phyloP scores from a whole-genome alignment of 2,113 vertebrate genomes.

The Suricata suricatta region DNA sequence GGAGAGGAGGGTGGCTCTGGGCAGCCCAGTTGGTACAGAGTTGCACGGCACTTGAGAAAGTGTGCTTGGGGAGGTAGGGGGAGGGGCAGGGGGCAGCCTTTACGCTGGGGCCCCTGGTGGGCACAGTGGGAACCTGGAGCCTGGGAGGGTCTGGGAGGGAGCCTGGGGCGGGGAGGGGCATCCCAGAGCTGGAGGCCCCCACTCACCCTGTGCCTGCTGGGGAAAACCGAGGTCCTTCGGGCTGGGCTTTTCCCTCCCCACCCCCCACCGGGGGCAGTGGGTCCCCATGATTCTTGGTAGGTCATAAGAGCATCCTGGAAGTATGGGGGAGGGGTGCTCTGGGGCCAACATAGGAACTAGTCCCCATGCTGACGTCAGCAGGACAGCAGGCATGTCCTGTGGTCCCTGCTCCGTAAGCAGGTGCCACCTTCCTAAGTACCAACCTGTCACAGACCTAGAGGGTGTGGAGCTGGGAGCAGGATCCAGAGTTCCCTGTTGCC shows the following conservation, averaged over 20 bases:
- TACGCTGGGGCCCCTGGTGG: neutral
- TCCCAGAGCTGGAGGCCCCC: fast-evolving
- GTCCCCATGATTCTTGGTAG: neutral
- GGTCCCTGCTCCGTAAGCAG: neutral
- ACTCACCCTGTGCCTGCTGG: fast-evolving
- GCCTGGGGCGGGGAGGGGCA: neutral
- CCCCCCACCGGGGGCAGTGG: fast-evolving
- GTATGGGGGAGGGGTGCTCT: neutral
- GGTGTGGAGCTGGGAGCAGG: neutral
- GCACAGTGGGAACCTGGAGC: too few species aligned
- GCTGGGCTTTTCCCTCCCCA: neutral
- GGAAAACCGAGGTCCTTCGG: neutral
- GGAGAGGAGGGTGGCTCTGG: fast-evolving
- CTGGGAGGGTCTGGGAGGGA: neutral
- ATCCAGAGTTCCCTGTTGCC: neutral
- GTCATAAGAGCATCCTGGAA: too few species aligned
- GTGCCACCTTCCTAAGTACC: neutral
- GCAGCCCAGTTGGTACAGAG: neutral
- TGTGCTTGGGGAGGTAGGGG: neutral
- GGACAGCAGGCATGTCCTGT: neutral
- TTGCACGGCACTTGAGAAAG: fast-evolving
- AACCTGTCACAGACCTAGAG: fast-evolving
- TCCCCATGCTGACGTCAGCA: fast-evolving
- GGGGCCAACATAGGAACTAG: neutral
- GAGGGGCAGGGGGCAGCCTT: neutral